Conservation (phyloP, 2,888 invertebrate genomes). For the Conops quadrifasciatus region DNA sequence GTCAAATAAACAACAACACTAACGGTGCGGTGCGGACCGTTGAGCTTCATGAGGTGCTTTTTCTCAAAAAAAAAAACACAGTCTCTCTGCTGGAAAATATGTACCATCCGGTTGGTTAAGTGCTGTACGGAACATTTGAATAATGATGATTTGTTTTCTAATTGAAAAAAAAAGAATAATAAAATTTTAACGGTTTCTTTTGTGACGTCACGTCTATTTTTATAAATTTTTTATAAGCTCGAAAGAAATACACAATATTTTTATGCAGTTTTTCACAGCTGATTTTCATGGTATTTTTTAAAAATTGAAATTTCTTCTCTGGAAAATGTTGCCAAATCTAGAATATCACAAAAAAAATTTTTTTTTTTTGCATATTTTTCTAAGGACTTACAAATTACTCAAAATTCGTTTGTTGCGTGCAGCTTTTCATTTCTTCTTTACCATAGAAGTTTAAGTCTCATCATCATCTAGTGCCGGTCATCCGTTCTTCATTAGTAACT, state of each 20-base stretch:
- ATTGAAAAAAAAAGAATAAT: too few species aligned
- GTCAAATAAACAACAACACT: not conserved
- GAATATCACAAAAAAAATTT: too few species aligned
- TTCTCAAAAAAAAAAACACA: too few species aligned
- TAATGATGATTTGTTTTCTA: too few species aligned
- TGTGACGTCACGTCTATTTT: too few species aligned
- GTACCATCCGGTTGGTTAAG: too few species aligned
- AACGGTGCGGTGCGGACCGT: not conserved
- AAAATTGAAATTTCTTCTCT: not conserved
- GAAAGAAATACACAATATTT: too few species aligned
- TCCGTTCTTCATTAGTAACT: not conserved
- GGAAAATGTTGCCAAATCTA: not conserved
- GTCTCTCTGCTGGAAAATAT: not conserved
- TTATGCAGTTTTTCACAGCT: too few species aligned
- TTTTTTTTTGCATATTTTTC: not conserved
- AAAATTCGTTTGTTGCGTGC: not conserved
- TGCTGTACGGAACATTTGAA: too few species aligned
- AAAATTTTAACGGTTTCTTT: too few species aligned
- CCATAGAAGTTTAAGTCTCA: not conserved
- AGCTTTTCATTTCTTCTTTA: not conserved
- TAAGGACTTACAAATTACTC: constrained; percentile 34
- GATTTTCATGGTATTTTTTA: too few species aligned
- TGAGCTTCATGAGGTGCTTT: not conserved
- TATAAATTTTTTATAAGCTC: too few species aligned
- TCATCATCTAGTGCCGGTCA: not conserved